These are phyloP conservation scores for Oncopodura yosiiana DNA, from an alignment of 1,140 invertebrate species.

Conservation along the genomic window DNA sequence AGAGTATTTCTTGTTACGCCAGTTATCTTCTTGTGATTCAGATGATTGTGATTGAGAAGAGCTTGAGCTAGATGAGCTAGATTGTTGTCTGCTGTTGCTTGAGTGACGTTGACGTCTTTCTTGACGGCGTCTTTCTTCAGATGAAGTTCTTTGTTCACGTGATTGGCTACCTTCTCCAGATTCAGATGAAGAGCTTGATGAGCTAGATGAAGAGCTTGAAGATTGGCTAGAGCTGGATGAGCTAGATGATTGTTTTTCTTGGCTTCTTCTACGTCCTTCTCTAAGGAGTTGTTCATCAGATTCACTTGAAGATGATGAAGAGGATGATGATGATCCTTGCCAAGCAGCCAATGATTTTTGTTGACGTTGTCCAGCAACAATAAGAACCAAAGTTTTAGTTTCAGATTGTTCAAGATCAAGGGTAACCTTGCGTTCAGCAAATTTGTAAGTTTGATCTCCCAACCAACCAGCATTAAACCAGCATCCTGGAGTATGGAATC, in stretches of 20 bases:
- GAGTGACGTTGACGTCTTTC: neutral
- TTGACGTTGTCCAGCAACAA: conserved; percentile 15
- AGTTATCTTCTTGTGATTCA: conserved; percentile 10
- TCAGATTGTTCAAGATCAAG: conserved; percentile 28
- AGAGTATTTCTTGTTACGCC: neutral
- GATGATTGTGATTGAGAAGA: too few relatives aligned
- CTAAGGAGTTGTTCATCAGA: neutral
- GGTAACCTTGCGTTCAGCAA: conserved; percentile 13
- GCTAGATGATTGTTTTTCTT: neutral
- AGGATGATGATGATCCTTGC: neutral
- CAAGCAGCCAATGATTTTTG: too few relatives aligned
- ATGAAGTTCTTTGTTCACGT: neutral
- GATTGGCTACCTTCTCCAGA: conserved; percentile 3
- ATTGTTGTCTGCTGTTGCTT: neutral
- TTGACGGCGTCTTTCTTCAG: neutral
- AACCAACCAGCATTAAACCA: conserved; percentile 18
- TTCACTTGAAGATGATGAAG: conserved; percentile 12
- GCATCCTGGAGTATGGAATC: conserved; percentile 16
- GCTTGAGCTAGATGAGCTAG: neutral
- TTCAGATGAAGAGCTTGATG: neutral
- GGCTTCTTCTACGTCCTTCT: neutral
- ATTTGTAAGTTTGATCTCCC: conserved; percentile 16
- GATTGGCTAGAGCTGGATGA: too few relatives aligned
- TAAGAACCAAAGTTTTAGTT: conserved; percentile 30
- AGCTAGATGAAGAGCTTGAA: conserved; percentile 4